Evolutionary conservation across 2,797 vertebrate genomes (phyloP), one percentile per base, ranked within the genome.

Genomic region (Phoxinus dragarum): DNA sequence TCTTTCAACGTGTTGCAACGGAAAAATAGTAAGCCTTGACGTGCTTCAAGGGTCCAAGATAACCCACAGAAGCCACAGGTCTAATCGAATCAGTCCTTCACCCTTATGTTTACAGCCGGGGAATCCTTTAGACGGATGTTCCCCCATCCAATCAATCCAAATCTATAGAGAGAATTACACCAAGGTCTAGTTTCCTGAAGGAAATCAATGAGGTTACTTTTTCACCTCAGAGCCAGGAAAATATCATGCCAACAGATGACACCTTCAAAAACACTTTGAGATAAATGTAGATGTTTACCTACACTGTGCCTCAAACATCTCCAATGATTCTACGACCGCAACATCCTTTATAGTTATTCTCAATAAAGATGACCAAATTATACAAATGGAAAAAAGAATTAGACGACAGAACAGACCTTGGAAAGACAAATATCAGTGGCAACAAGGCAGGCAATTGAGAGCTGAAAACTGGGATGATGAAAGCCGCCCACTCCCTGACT

Each of bases 151-250:
- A 81, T 87, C 77, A 84, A 80, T 87, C 78, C 44, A 21, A 56
- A 84, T 87, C 82, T 59, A 76, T 87, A 10, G 38, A 87, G 56
- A 87, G 31, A 87, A 79, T 84, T 84, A 84, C 56, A 74, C 56
- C 61, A 64, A 72, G 47, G 81, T 87, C 75, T 69, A 73, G 81
- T 74, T 74, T 87, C 82, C 67, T 80, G 69, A 31, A 79, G 31
- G 36, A 73, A 79, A 87, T 87, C 68, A 73, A 74, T 83, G 47
- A 73, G 69, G 68, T 79, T 47, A 79, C 64, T 75, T 67, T 74
- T 71, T 77, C 80, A 81, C n/a, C 47, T 42, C 1, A 5, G 34
- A 71, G 19, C 6, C 23, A 84, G 16, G n/a, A 76, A 49, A 71
- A 31, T 68, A 84, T 84, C 31, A 54, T 16, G 38, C 14, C 40